A percentile compares a stretch with the other conserved stretches of the same genome.
Conservation (phyloP, 1,140 invertebrate genomes). For the Magallana ariakensis region DNA sequence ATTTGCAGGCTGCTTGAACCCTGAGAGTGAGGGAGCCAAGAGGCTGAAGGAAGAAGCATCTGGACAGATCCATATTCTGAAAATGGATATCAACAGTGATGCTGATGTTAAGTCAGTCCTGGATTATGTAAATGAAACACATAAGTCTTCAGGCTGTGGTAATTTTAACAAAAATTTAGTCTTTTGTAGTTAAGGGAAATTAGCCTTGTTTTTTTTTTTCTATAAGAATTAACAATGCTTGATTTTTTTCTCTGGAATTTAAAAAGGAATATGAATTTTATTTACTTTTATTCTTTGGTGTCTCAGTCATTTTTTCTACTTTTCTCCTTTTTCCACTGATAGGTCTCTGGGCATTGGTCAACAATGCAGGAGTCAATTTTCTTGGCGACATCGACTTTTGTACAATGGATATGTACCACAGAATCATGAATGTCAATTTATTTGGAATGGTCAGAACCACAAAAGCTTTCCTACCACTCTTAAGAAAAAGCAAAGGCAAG, state of each 20-base stretch:
- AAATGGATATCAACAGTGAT: slow-evolving; percentile 70
- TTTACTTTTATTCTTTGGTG: too few relatives aligned
- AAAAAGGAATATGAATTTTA: too few relatives aligned
- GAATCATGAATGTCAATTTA: slow-evolving; percentile 88
- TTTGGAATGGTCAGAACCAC: slow-evolving; percentile 89
- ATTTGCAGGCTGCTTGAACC: slow-evolving; percentile 85
- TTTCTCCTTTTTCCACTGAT: neutral
- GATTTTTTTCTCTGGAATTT: too few relatives aligned
- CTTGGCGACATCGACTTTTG: slow-evolving; percentile 94
- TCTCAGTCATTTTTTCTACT: too few relatives aligned
- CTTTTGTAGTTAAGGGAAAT: too few relatives aligned
- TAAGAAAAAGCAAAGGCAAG: slow-evolving; percentile 84
- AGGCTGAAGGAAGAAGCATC: slow-evolving; percentile 70
- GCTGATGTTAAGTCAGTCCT: slow-evolving; percentile 62
- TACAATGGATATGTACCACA: slow-evolving; percentile 80
- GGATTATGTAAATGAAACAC: slow-evolving; percentile 57
- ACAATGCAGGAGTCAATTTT: slow-evolving; percentile 89
- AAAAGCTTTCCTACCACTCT: slow-evolving; percentile 86
- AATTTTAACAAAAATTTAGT: neutral
- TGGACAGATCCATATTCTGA: slow-evolving; percentile 72
- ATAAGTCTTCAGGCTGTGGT: slow-evolving; percentile 56
- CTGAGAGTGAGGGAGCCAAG: slow-evolving; percentile 78
- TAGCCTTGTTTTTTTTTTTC: too few relatives aligned
- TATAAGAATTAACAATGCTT: too few relatives aligned
- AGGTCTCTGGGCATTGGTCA: slow-evolving; percentile 74